Conservation (phyloP, 1,140 invertebrate species). For the Brachionus calyciflorus region DNA sequence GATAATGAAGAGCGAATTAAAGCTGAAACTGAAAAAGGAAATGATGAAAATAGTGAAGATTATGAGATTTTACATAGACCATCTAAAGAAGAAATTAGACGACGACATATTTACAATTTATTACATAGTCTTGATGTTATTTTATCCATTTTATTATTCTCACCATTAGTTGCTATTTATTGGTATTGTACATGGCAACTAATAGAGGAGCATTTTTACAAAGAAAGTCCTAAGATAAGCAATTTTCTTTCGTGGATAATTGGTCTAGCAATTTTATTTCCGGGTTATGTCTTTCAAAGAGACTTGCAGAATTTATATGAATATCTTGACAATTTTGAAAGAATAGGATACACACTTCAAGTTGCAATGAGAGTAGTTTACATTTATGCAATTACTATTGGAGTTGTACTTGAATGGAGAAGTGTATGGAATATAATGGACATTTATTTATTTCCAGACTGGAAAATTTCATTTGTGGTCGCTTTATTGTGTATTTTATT, state of each 20-base stretch:
- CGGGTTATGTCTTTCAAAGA: conserved; percentile 34
- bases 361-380: conserved; percentile 28
- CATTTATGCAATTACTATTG: conserved; percentile 23
- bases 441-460: not conserved
- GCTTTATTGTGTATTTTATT: conserved; percentile 26
- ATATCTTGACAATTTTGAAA: conserved; percentile 8
- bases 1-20: not conserved
- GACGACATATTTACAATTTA: conserved; percentile 28
- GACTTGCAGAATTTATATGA: conserved; percentile 30
- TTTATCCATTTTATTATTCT: conserved; percentile 34
- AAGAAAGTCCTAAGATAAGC: conserved; percentile 3
- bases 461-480: conserved; percentile 13
- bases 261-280: conserved; percentile 16
- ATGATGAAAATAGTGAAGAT: conserved; percentile 12
- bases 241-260: conserved; percentile 30
- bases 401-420: conserved; percentile 29
- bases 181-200: conserved; percentile 41
- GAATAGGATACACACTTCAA: not conserved
- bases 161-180: conserved; percentile 28
- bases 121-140: conserved; percentile 32
- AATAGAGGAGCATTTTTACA: conserved; percentile 32
- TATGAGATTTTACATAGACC: not conserved
- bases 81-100: conserved; percentile 17
- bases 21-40: not conserved
- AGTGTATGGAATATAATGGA: conserved; percentile 30